A percentile compares a stretch with the other conserved stretches of the same genome.
Evolutionary conservation across 2,888 invertebrate species (phyloP).

Genomic region (Drosophila fungiperda): DNA sequence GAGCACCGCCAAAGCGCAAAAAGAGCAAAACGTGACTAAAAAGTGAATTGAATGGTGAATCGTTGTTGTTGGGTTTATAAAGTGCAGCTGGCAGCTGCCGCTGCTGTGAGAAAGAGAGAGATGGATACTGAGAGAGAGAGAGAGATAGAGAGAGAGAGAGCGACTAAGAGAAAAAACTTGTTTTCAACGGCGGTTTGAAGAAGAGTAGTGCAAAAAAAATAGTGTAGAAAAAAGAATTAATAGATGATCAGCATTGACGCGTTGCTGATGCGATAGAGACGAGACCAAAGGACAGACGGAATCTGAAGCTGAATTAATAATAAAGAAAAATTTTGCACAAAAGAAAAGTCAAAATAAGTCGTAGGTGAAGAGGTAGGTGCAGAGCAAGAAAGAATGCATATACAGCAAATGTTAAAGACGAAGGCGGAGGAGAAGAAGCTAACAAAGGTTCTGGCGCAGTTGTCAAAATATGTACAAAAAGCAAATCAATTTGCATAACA

Average conservation of each 20-base stretch:
- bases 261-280: slow-evolving; percentile 46
- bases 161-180: slow-evolving; percentile 61
- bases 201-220: slow-evolving; percentile 64
- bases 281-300: slow-evolving; percentile 2
- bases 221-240: slow-evolving; percentile 64
- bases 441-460: slow-evolving; percentile 61
- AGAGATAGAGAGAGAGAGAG: slow-evolving; percentile 26
- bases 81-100: slow-evolving; percentile 78
- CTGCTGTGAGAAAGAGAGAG: slow-evolving; percentile 25
- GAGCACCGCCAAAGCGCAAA: slow-evolving; percentile 57
- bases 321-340: slow-evolving; percentile 28
- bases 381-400: slow-evolving; percentile 25
- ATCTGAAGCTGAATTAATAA: slow-evolving; percentile 43
- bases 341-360: slow-evolving; percentile 22
- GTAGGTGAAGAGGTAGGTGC: slow-evolving; percentile 46
- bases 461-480: slow-evolving; percentile 65
- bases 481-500: slow-evolving; percentile 81
- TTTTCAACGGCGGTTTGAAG: slow-evolving; percentile 79
- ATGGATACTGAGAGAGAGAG: slow-evolving; percentile 10
- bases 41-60: slow-evolving; percentile 68
- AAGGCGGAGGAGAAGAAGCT: slow-evolving; percentile 32
- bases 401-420: slow-evolving; percentile 3
- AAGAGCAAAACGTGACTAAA: slow-evolving; percentile 81
- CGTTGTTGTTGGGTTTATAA: slow-evolving; percentile 58
- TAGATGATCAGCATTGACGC: slow-evolving; percentile 72